phyloP scores from a whole-genome alignment of 1,140 invertebrate genomes.

The Drosophila sp. region DNA sequence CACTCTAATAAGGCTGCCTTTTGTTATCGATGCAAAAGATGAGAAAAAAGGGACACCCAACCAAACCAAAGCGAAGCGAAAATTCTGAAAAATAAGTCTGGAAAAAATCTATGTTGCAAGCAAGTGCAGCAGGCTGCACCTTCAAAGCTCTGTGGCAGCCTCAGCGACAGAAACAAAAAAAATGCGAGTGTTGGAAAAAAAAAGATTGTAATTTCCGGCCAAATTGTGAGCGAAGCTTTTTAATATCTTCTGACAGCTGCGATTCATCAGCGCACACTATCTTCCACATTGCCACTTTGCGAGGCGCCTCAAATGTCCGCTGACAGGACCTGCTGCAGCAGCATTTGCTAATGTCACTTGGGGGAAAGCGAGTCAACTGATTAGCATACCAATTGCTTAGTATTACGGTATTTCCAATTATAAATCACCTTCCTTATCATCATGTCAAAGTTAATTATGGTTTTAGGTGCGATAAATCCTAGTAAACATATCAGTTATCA shows the following conservation, averaged over 20 bases:
- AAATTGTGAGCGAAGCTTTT: slow-evolving; percentile 48
- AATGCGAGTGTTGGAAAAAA: slow-evolving; percentile 49
- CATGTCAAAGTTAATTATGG: not conserved
- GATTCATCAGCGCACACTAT: slow-evolving; percentile 28
- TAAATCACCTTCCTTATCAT: not conserved
- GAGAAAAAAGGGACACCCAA: too few species aligned
- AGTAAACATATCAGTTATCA: too few species aligned
- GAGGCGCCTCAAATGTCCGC: not conserved
- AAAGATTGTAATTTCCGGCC: slow-evolving; percentile 66
- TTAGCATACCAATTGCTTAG: slow-evolving; percentile 25
- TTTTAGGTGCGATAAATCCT: too few species aligned
- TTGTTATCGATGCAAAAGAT: slow-evolving; percentile 66
- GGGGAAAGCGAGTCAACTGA: slow-evolving; percentile 18
- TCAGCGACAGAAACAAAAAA: slow-evolving; percentile 12
- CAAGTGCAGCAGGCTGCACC: slow-evolving; percentile 20
- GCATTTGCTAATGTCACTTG: slow-evolving; percentile 4
- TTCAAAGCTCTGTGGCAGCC: slow-evolving; percentile 9
- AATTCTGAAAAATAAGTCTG: not conserved
- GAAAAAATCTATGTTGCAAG: slow-evolving; percentile 21
- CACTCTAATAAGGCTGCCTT: slow-evolving; percentile 76
- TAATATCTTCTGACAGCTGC: slow-evolving; percentile 41
- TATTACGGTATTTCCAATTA: slow-evolving; percentile 12
- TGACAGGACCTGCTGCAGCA: too few species aligned
- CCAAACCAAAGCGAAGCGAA: too few species aligned
- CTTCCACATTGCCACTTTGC: not conserved